Evolutionary conservation across 1,140 invertebrate genomes (phyloP), one percentile per base, ranked within the genome.

Genomic region (Adelges cooleyi): DNA sequence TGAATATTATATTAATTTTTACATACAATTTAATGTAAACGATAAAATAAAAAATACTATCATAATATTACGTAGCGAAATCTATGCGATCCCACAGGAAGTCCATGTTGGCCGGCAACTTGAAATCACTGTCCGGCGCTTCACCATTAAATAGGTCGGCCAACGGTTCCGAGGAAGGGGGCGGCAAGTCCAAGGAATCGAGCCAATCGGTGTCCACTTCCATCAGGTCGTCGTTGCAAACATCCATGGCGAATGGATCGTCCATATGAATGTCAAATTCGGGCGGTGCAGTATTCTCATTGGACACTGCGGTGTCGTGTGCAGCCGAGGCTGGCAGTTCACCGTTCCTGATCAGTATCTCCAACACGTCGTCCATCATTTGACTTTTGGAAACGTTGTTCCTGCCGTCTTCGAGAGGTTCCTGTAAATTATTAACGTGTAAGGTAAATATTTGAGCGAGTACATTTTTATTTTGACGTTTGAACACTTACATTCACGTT

Each of bases 281-380:
- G 1, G 72, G 59, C 1, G 71, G 71, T 13, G 6, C 22, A 5
- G 6, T 65, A n/a, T 8, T 46, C 20, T 18, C 17, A 8, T 22
- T 42, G 3, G 0, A 86, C 86, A 5, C 82, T 77, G 11, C 11
- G 5, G 87, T 84, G 69, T 89, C 86, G 65, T 84, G 83, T 6
- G 87, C 90, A 1, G 88, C 89, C 71, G 90, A 93, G 2, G 91
- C 84, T 1, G 91, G 90, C 18, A 95, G 73, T 72, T 95, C 92
- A 46, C 92, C 92, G 74, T 92, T 92, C 73, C 92, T 87, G 18
- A 95, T 94, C 0, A 96, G 78, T 70, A 96, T 95, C 72, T 95
- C 92, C n/a, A 97, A 74, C 0, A 96, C 92, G 75, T 96, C 92
- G 72, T 95, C 92, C 66, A 96, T 88, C 38, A 89, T 87, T 74